Evolutionary conservation across 2,797 vertebrate genomes (phyloP), one percentile per base, ranked within the genome.

Genomic region (Sebastes itinus): DNA sequence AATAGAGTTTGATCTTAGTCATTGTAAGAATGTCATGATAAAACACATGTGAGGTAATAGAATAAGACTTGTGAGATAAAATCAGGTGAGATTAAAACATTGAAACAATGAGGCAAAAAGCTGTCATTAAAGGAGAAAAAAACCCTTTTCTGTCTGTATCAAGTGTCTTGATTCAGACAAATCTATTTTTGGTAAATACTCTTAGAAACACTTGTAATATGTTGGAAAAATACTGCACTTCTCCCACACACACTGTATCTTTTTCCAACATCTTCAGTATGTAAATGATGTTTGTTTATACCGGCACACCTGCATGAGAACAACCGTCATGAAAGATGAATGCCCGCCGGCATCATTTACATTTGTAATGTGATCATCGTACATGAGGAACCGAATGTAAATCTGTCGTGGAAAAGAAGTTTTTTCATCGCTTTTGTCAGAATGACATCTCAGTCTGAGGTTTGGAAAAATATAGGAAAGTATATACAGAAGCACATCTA

Each of bases 271-370:
- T 33, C 10, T 60, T 27, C 63, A 25, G 6, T 27, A 84, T 85
- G 77, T 58, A 87, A 90, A 87, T 60, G 0, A 23, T 74, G 49
- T 80, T 68, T 80, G n/a, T 66, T 49, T 60, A 38, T 7, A 7
- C 32, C 11, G 35, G 55, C 60, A 61, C 87, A 64, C 71, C 77
- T 86, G 78, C 16, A 61, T 58, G 25, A 66, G 33, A 1, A 33
- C 59, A 64, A 6, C 75, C 56, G 60, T 59, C 64, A 56, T 77
- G 78, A 79, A 30, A 83, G 22, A 79, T 78, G 77, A 84, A 28
- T 54, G 22, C 20, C 27, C 11, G 28, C 55, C 61, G 65, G 64
- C 46, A 56, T 35, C 10, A 87, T 92, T 92, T 89, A 75, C 84
- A 90, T 88, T 28, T 67, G 77, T 62, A 73, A 85, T 0, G 4